Percentiles rank a stretch among this genome's conserved stretches.
phyloP scores from a whole-genome alignment of 1,140 invertebrate species.

The Apocrypta bakeri region DNA sequence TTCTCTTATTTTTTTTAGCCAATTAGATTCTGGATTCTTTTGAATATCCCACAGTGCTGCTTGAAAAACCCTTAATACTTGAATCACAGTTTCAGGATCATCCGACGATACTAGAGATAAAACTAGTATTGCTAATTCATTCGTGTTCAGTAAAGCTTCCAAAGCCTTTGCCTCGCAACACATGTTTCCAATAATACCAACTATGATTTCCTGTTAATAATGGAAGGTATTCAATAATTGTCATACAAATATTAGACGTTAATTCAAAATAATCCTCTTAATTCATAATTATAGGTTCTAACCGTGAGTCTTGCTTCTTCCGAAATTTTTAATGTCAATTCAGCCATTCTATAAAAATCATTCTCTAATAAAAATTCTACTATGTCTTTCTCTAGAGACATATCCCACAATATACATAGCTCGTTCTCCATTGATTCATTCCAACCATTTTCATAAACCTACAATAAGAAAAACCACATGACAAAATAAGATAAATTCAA shows the following conservation, averaged over 20 bases:
- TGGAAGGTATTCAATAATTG: not conserved
- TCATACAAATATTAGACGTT: conserved; percentile 11
- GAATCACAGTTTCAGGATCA: conserved; percentile 79
- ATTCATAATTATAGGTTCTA: too few relatives aligned
- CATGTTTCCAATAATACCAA: conserved; percentile 85
- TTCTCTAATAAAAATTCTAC: conserved; percentile 80
- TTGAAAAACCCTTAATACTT: conserved; percentile 80
- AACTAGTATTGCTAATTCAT: conserved; percentile 72
- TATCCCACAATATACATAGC: conserved; percentile 85
- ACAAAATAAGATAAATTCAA: conserved; percentile 23
- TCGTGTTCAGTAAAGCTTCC: conserved; percentile 66
- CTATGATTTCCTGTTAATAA: conserved; percentile 78
- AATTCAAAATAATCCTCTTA: too few relatives aligned
- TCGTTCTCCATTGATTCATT: conserved; percentile 79
- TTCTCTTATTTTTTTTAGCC: conserved; percentile 74
- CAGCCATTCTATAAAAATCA: conserved; percentile 77
- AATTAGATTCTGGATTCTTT: conserved; percentile 68
- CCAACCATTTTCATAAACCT: conserved; percentile 71
- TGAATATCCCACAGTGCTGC: conserved; percentile 74
- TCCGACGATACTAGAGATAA: conserved; percentile 76
- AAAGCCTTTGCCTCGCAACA: conserved; percentile 76
- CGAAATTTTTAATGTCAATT: conserved; percentile 70
- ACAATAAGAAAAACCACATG: conserved; percentile 29
- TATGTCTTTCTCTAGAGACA: conserved; percentile 83
- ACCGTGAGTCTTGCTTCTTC: conserved; percentile 76